phyloP scores from a whole-genome alignment of 2,888 invertebrate species.

The Phanerotoma sp. region DNA sequence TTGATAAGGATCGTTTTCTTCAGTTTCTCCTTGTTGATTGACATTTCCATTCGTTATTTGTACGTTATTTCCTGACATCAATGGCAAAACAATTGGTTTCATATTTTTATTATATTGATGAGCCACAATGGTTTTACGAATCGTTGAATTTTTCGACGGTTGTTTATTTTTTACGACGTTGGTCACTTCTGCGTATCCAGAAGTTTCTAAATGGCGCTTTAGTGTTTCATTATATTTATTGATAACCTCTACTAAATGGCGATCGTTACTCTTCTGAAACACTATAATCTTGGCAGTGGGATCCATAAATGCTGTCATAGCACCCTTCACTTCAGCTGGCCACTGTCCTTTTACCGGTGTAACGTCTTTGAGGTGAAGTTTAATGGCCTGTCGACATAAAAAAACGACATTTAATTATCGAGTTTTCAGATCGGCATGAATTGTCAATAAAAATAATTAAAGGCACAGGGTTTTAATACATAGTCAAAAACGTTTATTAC shows the following conservation, averaged over 20 bases:
- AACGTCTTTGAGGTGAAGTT: slow-evolving; percentile 48
- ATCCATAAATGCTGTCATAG: slow-evolving; percentile 51
- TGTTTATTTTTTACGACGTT: too few relatives aligned
- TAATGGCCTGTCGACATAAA: slow-evolving; percentile 48
- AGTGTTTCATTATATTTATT: slow-evolving; percentile 42
- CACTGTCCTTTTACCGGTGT: slow-evolving; percentile 56
- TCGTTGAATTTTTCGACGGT: background rate
- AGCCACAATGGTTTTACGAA: background rate
- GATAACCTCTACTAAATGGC: slow-evolving; percentile 39
- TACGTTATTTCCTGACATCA: too few relatives aligned
- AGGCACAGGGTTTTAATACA: too few relatives aligned
- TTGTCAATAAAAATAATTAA: background rate
- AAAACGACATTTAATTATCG: slow-evolving; percentile 54
- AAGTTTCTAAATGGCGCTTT: background rate
- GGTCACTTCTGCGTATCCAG: background rate
- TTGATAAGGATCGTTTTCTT: slow-evolving; percentile 55
- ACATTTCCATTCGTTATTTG: too few relatives aligned
- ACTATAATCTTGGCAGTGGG: slow-evolving; percentile 54
- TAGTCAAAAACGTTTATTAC: too few relatives aligned
- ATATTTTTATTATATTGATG: too few relatives aligned
- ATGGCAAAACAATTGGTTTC: too few relatives aligned
- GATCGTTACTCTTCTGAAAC: slow-evolving; percentile 37
- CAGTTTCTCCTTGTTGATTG: background rate
- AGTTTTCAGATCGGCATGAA: slow-evolving; percentile 16
- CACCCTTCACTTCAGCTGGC: slow-evolving; percentile 49